These are phyloP conservation scores for Enteromius argenteus DNA, from an alignment of 2,797 vertebrate genomes.

Conservation along the genomic window DNA sequence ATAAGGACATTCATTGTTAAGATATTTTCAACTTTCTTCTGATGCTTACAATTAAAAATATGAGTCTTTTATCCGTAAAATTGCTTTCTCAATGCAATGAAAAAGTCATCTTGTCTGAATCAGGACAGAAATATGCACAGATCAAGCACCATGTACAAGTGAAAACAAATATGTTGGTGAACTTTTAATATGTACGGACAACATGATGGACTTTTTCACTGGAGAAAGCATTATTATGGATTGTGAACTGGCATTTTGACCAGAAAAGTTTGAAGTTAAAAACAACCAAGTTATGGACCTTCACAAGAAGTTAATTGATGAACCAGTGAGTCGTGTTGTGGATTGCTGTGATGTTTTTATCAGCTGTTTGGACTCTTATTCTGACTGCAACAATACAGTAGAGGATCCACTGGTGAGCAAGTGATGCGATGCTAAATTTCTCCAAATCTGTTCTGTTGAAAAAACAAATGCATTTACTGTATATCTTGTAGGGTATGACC, in stretches of 20 bases:
- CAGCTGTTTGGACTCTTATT: background rate
- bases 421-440: background rate
- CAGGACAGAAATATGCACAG: background rate
- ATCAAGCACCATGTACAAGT: background rate
- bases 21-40: background rate
- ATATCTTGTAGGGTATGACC: background rate
- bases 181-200: background rate
- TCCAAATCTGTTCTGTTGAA: background rate
- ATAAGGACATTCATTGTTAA: background rate
- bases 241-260: background rate
- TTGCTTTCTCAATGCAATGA: background rate
- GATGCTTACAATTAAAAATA: background rate
- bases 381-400: background rate
- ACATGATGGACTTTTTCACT: background rate
- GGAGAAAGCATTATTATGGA: background rate
- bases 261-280: background rate
- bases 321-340: background rate
- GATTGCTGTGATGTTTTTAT: background rate
- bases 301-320: background rate
- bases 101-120: background rate
- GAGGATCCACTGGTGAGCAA: background rate
- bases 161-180: background rate
- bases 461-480: background rate
- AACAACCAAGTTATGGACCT: background rate
- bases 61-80: background rate